Percentiles rank a stretch among this genome's conserved stretches.
phyloP scores from a whole-genome alignment of 2,888 invertebrate species.

The Altica lythri region DNA sequence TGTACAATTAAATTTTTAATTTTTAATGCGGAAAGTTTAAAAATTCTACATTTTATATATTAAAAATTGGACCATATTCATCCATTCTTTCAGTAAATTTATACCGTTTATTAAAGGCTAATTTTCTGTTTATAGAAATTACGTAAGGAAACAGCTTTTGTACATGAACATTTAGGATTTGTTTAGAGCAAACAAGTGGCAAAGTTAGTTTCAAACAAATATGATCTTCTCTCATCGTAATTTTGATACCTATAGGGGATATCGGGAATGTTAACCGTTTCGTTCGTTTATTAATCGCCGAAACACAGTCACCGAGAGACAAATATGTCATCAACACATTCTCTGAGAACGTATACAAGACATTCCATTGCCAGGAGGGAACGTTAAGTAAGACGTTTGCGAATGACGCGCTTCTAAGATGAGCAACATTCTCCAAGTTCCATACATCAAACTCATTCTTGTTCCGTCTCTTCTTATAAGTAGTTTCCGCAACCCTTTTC shows the following conservation, averaged over 20 bases:
- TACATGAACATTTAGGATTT: no score
- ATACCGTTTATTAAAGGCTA: no score
- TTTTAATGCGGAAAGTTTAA: no score
- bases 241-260: constrained; percentile 17
- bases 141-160: no score
- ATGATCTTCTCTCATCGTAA: constrained; percentile 1
- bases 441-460: constrained; percentile 53
- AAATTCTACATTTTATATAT: no score
- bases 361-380: constrained; percentile 50
- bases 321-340: constrained; percentile 57
- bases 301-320: constrained; percentile 43
- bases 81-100: no score
- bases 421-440: constrained; percentile 55
- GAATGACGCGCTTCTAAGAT: constrained; percentile 51
- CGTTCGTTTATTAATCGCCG: constrained; percentile 42
- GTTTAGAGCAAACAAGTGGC: no score
- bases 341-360: constrained; percentile 51
- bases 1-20: no score
- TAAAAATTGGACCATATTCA: no score
- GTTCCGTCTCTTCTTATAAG: not conserved
- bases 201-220: constrained; percentile 4
- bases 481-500: constrained; percentile 47
- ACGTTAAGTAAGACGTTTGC: constrained; percentile 54
- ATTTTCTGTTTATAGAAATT: no score
- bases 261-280: constrained; percentile 29